Conservation (phyloP, 2,888 invertebrate genomes). For the Eutolmus rufibarbis region DNA sequence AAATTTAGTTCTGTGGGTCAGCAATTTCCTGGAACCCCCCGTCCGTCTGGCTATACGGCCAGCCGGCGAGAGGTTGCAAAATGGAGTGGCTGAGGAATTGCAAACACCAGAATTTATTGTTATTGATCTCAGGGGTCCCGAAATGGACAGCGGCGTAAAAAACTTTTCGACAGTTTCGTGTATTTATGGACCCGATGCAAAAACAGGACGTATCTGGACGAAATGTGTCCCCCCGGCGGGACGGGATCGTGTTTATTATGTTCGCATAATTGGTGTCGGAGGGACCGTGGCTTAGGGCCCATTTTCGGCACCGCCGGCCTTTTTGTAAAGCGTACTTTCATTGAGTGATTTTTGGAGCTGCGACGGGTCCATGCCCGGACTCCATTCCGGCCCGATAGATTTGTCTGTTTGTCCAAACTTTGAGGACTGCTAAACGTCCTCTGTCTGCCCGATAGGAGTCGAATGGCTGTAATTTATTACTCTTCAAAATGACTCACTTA, state of each 20-base stretch:
- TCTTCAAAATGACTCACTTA: not conserved
- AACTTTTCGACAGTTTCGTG: slow-evolving; percentile 42
- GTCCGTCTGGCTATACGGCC: not conserved
- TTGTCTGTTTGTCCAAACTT: not conserved
- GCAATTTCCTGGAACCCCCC: not conserved
- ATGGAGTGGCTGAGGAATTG: slow-evolving; percentile 29
- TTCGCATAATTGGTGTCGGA: slow-evolving; percentile 29
- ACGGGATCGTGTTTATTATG: slow-evolving; percentile 12
- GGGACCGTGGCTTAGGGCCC: not conserved
- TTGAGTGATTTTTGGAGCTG: not conserved
- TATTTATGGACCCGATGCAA: slow-evolving; percentile 37
- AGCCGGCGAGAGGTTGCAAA: not conserved
- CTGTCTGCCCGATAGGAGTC: not conserved
- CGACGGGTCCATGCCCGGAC: not conserved
- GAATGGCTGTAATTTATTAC: not conserved
- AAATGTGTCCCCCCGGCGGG: not conserved
- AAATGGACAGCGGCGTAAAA: slow-evolving; percentile 38
- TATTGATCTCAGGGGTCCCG: slow-evolving; percentile 37
- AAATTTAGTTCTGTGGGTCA: slow-evolving; percentile 31
- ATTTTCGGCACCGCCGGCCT: not conserved
- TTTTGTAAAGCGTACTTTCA: not conserved
- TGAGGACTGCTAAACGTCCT: not conserved
- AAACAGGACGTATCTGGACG: not conserved
- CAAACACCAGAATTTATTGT: slow-evolving; percentile 39
- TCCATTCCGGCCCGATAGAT: not conserved